phyloP scores from a whole-genome alignment of 2,888 invertebrate species.

The Mesorhabditis spiculigera region DNA sequence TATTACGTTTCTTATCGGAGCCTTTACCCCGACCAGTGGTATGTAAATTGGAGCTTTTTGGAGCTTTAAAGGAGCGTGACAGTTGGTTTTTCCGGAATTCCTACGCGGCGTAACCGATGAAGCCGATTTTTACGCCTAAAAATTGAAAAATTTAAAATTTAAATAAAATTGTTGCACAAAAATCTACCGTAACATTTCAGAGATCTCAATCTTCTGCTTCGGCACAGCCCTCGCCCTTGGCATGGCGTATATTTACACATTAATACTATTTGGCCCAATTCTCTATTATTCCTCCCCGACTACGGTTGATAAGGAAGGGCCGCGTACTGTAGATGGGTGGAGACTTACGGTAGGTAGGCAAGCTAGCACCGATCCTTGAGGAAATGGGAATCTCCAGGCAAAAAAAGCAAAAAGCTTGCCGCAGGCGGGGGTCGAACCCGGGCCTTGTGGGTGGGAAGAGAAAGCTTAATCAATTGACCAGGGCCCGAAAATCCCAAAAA shows the following conservation, averaged over 20 bases:
- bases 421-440: too few relatives aligned
- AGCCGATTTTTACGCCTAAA: background rate
- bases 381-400: too few relatives aligned
- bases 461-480: too few relatives aligned
- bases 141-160: too few relatives aligned
- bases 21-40: slow-evolving; percentile 52
- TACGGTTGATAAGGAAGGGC: background rate
- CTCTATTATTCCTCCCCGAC: slow-evolving; percentile 21
- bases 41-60: too few relatives aligned
- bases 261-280: slow-evolving; percentile 45
- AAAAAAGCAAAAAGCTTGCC: too few relatives aligned
- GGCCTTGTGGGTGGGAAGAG: too few relatives aligned
- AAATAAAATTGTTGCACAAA: too few relatives aligned
- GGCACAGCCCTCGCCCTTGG: slow-evolving; percentile 54
- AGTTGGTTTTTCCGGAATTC: background rate
- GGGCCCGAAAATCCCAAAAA: too few relatives aligned
- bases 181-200: slow-evolving; percentile 20
- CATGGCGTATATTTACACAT: slow-evolving; percentile 54
- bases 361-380: too few relatives aligned
- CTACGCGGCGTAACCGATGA: background rate
- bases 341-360: slow-evolving; percentile 12
- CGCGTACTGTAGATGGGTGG: slow-evolving; percentile 6
- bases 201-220: slow-evolving; percentile 55
- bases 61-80: background rate
- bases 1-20: slow-evolving; percentile 53